Evolutionary conservation across 2,797 vertebrate species (phyloP).

Genomic region (Danio albolineatus): DNA sequence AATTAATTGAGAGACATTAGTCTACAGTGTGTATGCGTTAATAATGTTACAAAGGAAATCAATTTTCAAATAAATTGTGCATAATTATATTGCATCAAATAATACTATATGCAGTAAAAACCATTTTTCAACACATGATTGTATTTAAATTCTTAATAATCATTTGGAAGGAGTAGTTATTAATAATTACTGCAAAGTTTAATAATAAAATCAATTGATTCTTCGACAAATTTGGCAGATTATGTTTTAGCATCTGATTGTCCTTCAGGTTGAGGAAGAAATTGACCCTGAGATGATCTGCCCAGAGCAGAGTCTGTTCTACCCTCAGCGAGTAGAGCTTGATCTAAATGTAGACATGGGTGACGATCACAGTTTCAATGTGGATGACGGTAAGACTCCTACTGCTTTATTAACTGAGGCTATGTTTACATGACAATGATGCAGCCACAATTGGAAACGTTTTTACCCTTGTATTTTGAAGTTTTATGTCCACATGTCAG

Average conservation of each 20-base stretch:
- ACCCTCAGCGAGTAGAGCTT: slow-evolving; percentile 84
- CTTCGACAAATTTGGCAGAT: background rate
- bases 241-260: background rate
- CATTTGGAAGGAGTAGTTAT: background rate
- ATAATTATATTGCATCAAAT: too few species aligned
- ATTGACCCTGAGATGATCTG: slow-evolving; percentile 83
- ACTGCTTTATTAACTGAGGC: background rate
- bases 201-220: background rate
- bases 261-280: slow-evolving; percentile 73
- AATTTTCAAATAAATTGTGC: too few species aligned
- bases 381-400: slow-evolving; percentile 81
- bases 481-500: too few species aligned
- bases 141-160: too few species aligned
- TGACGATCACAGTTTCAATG: slow-evolving; percentile 82
- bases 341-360: slow-evolving; percentile 80
- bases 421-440: too few species aligned
- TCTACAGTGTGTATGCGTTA: too few species aligned
- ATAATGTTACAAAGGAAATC: too few species aligned
- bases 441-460: too few species aligned
- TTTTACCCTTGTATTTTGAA: too few species aligned
- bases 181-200: background rate
- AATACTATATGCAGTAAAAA: too few species aligned
- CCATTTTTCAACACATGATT: too few species aligned
- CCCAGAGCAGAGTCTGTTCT: slow-evolving; percentile 83
- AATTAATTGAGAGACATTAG: too few species aligned